phyloP scores from a whole-genome alignment of 2,888 invertebrate genomes.

The Acrobasis repandana region DNA sequence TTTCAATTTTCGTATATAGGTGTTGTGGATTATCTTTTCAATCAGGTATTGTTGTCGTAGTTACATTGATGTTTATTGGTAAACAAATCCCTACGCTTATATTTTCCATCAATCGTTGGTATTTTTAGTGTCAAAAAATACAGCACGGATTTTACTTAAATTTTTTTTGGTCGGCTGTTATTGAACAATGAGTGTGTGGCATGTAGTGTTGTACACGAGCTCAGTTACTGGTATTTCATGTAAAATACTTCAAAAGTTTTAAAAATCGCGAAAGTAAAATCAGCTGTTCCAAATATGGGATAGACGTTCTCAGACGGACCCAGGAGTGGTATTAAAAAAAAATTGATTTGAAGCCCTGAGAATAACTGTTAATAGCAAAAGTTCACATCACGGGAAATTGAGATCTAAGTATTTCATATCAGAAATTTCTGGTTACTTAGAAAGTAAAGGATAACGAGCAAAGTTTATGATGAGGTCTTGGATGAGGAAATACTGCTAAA shows the following conservation, averaged over 20 bases:
- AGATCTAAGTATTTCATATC: background rate
- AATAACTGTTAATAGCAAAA: too few relatives aligned
- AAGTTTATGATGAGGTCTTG: background rate
- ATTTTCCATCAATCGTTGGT: background rate
- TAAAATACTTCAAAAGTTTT: too few relatives aligned
- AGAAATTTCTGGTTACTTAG: background rate
- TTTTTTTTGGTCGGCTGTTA: background rate
- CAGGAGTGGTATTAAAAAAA: too few relatives aligned
- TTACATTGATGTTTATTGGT: background rate
- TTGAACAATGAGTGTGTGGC: background rate
- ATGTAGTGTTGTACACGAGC: too few relatives aligned
- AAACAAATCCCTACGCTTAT: background rate
- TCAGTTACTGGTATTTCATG: too few relatives aligned
- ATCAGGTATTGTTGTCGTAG: constrained; percentile 1
- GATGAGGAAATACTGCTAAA: too few relatives aligned
- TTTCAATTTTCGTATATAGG: constrained; percentile 1
- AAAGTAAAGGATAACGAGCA: background rate
- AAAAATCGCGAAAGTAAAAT: too few relatives aligned
- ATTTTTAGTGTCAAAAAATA: constrained; percentile 1
- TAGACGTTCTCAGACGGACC: too few relatives aligned
- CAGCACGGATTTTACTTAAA: background rate
- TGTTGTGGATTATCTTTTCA: background rate
- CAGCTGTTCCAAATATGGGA: too few relatives aligned
- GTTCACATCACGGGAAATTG: too few relatives aligned
- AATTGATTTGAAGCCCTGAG: too few relatives aligned